Evolutionary conservation across 2,113 vertebrate genomes (phyloP).

Genomic region (Phoenicopterus ruber): DNA sequence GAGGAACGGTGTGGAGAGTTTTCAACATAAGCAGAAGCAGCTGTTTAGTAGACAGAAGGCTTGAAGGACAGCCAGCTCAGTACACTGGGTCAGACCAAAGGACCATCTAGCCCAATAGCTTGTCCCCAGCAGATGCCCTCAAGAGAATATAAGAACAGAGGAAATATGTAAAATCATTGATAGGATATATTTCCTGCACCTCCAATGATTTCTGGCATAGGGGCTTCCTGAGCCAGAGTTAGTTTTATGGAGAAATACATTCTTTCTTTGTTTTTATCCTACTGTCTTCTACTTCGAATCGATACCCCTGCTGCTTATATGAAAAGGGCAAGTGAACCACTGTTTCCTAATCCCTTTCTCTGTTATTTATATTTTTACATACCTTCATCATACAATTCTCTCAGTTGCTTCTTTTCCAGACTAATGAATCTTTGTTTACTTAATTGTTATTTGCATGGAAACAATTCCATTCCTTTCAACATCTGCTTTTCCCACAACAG

Average conservation of each 20-base stretch:
- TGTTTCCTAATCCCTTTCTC: not conserved
- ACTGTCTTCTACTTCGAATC: not conserved
- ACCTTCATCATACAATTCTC: not conserved
- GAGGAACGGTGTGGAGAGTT: not conserved
- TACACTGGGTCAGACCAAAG: not conserved
- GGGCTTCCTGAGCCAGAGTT: not conserved
- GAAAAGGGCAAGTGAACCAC: not conserved
- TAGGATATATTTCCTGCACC: not conserved
- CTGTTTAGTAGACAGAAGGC: not conserved
- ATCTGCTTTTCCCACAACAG: not conserved
- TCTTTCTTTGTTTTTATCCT: not conserved
- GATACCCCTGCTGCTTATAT: not conserved
- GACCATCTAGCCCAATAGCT: not conserved
- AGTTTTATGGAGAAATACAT: not conserved
- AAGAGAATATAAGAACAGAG: not conserved
- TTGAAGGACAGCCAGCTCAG: not conserved
- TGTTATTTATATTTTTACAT: not conserved
- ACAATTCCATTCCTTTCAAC: not conserved
- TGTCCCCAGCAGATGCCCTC: not conserved
- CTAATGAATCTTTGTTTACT: not conserved
- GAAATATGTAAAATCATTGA: not conserved
- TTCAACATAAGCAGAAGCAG: not conserved
- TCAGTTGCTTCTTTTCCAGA: not conserved
- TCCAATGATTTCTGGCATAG: not conserved
- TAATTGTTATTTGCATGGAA: not conserved